Evolutionary conservation across 2,888 invertebrate genomes (phyloP), one percentile per base, ranked within the genome.

Genomic region (Cheilosia vulpina): DNA sequence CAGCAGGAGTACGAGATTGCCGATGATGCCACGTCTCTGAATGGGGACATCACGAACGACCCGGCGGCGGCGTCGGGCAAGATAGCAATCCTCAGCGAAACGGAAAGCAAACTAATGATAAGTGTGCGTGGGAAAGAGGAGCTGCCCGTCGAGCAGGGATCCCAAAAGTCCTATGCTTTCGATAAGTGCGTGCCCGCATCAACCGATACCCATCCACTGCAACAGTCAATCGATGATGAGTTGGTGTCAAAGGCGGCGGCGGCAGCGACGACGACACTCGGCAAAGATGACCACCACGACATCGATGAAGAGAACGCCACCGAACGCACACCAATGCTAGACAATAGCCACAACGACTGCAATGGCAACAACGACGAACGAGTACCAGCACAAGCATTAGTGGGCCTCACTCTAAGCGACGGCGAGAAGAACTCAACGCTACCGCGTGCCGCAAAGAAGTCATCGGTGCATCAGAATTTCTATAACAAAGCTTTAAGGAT

Each of bases 71-170:
- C 90, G 53, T 84, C 88, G 58, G 89, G 91, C 90, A 93, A 93
- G 93, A 93, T 93, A 93, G 93, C 92, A 88, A 90, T 92, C 92
- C 90, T 93, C 88, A 88, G 93, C 90, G 89, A 93, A 90, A 89
- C 90, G 89, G 91, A 94, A 89, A 87, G 92, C 62, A 90, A 91
- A 80, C 89, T 90, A 2, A 91, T 93, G 90, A 93, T 94, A 24
- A 93, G 93, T 27, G 95, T 95, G 38, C 94, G 95, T 88, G 96
- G 96, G 15, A 94, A 94, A 89, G 96, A 96, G 90, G 96, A 96
- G 92, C 91, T 95, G 88, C 95, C 96, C 0, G 93, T 94, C 72
- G 93, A 94, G 41, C 92, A 93, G 88, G 75, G 73, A 9, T 62
- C 82, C 9, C 92, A 93, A 87, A 87, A 88, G 71, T 87, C 87